A percentile compares a stretch with the other conserved stretches of the same genome.
Conservation (phyloP, 2,113 vertebrate species). For the Gobio gobio region DNA sequence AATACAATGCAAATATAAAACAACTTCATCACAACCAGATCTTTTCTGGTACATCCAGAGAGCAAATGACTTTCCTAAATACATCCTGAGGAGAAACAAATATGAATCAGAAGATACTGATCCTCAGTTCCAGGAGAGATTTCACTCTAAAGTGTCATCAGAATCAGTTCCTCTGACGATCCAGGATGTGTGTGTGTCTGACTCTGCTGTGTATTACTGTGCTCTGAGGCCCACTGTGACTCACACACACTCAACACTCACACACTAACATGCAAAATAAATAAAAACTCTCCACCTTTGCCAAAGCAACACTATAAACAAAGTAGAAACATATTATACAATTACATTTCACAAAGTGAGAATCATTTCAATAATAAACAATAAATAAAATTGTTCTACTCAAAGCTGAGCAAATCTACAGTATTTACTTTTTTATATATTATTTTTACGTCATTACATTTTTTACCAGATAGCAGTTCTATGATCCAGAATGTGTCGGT, state of each 20-base stretch:
- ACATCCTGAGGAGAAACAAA: too few species aligned
- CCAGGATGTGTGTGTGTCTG: not conserved
- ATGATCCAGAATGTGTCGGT: too few species aligned
- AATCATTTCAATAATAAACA: not conserved
- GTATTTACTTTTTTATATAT: too few species aligned
- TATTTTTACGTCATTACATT: too few species aligned
- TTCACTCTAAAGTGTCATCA: too few species aligned
- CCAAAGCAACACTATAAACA: not conserved
- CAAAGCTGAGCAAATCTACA: too few species aligned
- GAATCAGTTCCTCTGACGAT: not conserved
- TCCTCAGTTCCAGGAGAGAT: too few species aligned
- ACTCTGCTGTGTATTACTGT: not conserved
- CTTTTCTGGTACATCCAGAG: not conserved
- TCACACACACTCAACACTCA: not conserved
- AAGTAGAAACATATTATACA: not conserved
- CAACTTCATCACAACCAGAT: not conserved
- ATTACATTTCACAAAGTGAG: not conserved
- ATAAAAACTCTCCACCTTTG: too few species aligned
- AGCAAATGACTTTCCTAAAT: not conserved
- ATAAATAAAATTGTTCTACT: not conserved
- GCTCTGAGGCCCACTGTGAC: constrained; percentile 40
- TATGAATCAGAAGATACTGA: too few species aligned
- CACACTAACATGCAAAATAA: not conserved
- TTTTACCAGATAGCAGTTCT: too few species aligned
- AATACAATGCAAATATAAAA: not conserved